Percentiles rank a stretch among this genome's conserved stretches.
phyloP scores from a whole-genome alignment of 2,113 vertebrate species.

The Mobula hypostoma region DNA sequence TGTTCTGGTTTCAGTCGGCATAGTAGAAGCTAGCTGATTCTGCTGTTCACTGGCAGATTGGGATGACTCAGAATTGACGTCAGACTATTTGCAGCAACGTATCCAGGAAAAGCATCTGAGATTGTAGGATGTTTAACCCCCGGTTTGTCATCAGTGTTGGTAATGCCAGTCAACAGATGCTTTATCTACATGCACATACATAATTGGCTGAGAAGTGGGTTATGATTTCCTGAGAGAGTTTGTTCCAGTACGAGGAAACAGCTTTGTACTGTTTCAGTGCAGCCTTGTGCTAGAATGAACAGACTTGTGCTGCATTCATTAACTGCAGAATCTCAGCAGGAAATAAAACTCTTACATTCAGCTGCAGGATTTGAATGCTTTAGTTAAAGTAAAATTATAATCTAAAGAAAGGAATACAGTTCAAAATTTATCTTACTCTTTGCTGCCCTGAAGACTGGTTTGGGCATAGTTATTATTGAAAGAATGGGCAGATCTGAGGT shows the following conservation, averaged over 20 bases:
- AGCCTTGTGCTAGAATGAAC: constrained; percentile 1
- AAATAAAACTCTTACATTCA: background rate
- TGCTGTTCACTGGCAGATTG: background rate
- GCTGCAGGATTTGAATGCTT: background rate
- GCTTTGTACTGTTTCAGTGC: background rate
- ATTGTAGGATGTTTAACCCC: background rate
- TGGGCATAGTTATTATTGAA: background rate
- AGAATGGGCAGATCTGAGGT: background rate
- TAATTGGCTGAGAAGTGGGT: background rate
- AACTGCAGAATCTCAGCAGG: background rate
- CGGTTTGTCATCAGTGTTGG: background rate
- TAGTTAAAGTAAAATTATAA: background rate
- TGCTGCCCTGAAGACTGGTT: background rate
- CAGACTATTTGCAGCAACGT: background rate
- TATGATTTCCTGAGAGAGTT: constrained; percentile 26
- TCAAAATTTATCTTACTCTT: background rate
- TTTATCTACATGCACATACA: background rate
- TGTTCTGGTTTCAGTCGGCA: background rate
- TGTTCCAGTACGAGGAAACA: background rate
- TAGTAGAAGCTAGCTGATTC: background rate
- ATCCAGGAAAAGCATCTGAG: constrained; percentile 1
- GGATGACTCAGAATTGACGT: background rate
- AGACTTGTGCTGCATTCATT: background rate
- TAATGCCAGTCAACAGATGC: background rate
- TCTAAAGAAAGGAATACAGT: background rate